Evolutionary conservation across 2,797 vertebrate species (phyloP).

Genomic region (Tokudaia muenninki): DNA sequence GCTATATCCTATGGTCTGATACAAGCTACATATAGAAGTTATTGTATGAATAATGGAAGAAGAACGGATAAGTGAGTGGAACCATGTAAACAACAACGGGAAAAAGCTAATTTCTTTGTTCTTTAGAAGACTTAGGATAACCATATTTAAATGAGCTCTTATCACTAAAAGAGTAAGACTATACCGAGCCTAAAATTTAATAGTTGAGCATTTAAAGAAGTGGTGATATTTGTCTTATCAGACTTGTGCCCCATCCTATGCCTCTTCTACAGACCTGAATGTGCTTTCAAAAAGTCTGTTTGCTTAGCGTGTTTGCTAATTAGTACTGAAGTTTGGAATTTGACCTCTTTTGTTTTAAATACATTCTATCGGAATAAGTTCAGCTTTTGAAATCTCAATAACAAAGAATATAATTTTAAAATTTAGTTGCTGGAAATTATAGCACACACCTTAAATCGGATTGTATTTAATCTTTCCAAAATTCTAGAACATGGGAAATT

Average conservation of each 20-base stretch:
- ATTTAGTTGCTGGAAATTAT: slow-evolving; percentile 21
- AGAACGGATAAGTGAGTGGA: slow-evolving; percentile 40
- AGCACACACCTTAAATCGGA: slow-evolving; percentile 26
- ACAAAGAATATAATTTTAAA: slow-evolving; percentile 65
- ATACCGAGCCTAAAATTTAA: slow-evolving; percentile 69
- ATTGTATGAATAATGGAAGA: not conserved
- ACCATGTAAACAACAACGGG: not conserved
- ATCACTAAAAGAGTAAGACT: slow-evolving; percentile 37
- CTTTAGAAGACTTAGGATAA: slow-evolving; percentile 44
- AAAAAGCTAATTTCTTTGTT: slow-evolving; percentile 39
- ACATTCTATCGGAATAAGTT: slow-evolving; percentile 61
- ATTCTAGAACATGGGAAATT: not conserved
- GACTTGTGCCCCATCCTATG: slow-evolving; percentile 50
- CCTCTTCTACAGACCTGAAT: slow-evolving; percentile 50
- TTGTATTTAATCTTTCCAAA: not conserved
- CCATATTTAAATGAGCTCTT: slow-evolving; percentile 66
- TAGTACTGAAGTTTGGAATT: slow-evolving; percentile 53
- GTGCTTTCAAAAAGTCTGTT: slow-evolving; percentile 68
- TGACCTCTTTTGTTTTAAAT: slow-evolving; percentile 77
- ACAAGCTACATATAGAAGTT: not conserved
- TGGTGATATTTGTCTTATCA: slow-evolving; percentile 64
- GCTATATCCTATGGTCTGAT: not conserved
- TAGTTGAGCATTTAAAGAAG: slow-evolving; percentile 34
- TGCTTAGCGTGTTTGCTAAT: slow-evolving; percentile 66
- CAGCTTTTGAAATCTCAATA: slow-evolving; percentile 69